Conservation (phyloP, 2,113 vertebrate genomes). For the Haemorhous mexicanus region DNA sequence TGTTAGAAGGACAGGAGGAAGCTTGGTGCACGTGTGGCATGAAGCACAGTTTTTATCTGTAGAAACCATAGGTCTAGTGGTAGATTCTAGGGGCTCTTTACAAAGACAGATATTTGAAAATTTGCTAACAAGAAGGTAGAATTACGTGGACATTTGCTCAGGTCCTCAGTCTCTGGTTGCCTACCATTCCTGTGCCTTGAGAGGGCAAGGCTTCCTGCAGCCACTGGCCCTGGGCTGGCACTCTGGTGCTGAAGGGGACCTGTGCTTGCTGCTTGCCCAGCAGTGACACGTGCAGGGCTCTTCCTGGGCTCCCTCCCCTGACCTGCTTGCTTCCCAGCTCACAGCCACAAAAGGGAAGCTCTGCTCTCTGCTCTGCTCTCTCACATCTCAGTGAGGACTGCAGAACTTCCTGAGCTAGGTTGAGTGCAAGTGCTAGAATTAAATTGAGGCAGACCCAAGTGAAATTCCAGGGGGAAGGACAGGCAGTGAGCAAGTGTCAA, state of each 20-base stretch:
- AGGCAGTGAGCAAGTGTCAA: neutral
- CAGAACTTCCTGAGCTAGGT: neutral
- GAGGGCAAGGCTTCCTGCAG: neutral
- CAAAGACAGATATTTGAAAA: neutral
- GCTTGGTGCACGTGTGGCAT: accelerated
- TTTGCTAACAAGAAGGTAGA: neutral
- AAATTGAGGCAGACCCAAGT: neutral
- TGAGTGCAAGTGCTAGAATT: neutral
- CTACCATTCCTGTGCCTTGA: neutral
- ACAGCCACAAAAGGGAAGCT: neutral
- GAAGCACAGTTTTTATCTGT: neutral
- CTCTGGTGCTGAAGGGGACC: neutral
- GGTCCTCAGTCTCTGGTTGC: neutral
- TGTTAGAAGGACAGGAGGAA: neutral
- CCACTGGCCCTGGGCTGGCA: neutral
- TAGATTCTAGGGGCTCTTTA: neutral
- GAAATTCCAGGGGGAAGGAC: neutral
- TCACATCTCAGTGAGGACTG: neutral
- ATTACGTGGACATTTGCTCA: neutral
- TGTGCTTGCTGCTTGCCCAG: neutral
- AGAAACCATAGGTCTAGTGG: neutral
- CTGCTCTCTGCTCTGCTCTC: accelerated
- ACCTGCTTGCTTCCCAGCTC: neutral
- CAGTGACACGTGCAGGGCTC: accelerated
- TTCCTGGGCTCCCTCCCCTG: neutral